Conservation (phyloP, 2,888 invertebrate species). For the Papilio demoleus region DNA sequence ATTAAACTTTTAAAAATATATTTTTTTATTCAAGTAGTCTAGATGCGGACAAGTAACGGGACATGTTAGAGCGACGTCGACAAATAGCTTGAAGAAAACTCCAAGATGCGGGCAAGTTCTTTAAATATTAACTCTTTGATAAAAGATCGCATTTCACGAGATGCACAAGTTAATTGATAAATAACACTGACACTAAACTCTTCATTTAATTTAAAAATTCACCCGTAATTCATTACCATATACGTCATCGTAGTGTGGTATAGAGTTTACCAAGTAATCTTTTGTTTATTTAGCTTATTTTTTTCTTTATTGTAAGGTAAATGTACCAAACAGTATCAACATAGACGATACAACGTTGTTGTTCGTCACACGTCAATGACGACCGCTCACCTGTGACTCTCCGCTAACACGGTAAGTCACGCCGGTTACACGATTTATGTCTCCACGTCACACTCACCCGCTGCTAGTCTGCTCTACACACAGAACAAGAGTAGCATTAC, state of each 20-base stretch:
- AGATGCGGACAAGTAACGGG: not conserved
- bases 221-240: too few species aligned
- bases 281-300: not conserved
- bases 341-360: not conserved
- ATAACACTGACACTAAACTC: not conserved
- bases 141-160: not conserved
- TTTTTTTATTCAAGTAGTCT: not conserved
- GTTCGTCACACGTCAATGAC: slow-evolving; percentile 4
- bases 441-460: slow-evolving; percentile 13
- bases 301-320: not conserved
- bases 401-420: slow-evolving; percentile 5
- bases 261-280: not conserved
- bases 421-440: slow-evolving; percentile 18
- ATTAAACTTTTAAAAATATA: not conserved
- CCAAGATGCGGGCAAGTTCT: not conserved
- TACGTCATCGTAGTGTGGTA: too few species aligned
- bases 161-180: not conserved
- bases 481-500: not conserved
- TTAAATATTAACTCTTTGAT: slow-evolving; percentile 9
- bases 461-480: slow-evolving; percentile 10
- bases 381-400: slow-evolving; percentile 10
- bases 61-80: not conserved
- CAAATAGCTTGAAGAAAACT: not conserved
- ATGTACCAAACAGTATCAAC: not conserved
- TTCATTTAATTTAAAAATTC: not conserved